Conservation (phyloP, 2,888 invertebrate species). For the Tetranychus piercei region DNA sequence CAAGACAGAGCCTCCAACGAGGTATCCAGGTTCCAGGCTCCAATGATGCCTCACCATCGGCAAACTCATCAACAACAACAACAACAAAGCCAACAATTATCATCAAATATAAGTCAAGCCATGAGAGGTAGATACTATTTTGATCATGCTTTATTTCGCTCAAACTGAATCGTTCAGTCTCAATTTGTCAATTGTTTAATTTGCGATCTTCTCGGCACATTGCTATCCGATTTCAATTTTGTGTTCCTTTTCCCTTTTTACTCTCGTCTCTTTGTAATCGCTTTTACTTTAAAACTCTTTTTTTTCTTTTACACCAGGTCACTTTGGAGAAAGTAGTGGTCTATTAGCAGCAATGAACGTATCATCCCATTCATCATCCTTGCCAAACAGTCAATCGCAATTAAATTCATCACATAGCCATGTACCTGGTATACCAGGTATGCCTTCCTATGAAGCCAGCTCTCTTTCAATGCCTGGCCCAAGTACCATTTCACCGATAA, state of each 20-base stretch:
- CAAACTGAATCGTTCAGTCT: no score
- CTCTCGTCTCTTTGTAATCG: not conserved
- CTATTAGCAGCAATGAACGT: conserved; percentile 12
- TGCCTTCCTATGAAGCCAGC: conserved; percentile 9
- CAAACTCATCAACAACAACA: not conserved
- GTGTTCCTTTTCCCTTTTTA: no score
- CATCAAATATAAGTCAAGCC: not conserved
- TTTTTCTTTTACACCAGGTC: not conserved
- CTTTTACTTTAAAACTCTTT: conserved; percentile 7
- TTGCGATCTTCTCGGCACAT: not conserved
- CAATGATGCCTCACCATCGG: not conserved
- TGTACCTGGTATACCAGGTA: not conserved
- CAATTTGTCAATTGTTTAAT: no score
- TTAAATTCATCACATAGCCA: conserved; percentile 12
- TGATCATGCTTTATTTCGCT: no score
- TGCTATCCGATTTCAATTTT: not conserved
- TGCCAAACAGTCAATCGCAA: conserved; percentile 4
- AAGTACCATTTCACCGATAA: conserved; percentile 13
- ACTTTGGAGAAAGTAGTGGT: conserved; percentile 12
- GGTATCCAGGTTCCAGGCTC: not conserved
- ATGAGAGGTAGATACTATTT: not conserved
- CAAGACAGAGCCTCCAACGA: not conserved
- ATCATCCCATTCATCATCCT: conserved; percentile 6
- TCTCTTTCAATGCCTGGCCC: conserved; percentile 16
- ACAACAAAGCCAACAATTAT: not conserved